Conservation (phyloP, 1,140 invertebrate species). For the Drosophila watanabei region DNA sequence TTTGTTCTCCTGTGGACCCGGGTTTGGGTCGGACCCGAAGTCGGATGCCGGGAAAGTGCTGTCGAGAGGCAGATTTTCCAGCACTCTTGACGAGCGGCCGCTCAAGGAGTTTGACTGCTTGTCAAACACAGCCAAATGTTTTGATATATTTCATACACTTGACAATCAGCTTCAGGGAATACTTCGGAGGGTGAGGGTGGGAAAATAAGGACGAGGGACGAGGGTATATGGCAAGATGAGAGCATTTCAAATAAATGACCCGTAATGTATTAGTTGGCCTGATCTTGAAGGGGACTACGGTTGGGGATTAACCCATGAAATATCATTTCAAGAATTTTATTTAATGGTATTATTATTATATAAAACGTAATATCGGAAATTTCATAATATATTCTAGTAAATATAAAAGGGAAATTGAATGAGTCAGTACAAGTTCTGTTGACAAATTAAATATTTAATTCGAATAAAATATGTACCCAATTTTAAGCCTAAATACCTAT, state of each 20-base stretch:
- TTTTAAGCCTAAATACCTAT: neutral
- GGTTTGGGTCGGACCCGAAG: neutral
- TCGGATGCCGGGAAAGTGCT: constrained; percentile 22
- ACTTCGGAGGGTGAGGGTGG: neutral
- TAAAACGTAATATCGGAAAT: neutral
- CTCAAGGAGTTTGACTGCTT: constrained; percentile 79
- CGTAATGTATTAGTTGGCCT: constrained; percentile 66
- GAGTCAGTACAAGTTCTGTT: neutral
- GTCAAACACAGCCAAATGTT: constrained; percentile 81
- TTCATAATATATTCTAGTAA: neutral
- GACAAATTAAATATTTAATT: neutral
- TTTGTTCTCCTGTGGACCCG: constrained; percentile 27
- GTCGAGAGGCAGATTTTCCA: constrained; percentile 50
- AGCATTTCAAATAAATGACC: constrained; percentile 72
- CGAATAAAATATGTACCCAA: neutral
- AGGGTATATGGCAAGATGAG: constrained; percentile 19
- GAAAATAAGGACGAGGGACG: neutral
- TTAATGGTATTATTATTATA: neutral
- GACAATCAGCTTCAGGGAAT: constrained; percentile 58
- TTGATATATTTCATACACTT: constrained; percentile 81
- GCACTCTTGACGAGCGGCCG: constrained; percentile 70
- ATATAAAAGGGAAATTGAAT: neutral
- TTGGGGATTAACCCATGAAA: constrained; percentile 31
- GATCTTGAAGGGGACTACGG: constrained; percentile 32
- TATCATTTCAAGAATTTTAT: neutral